These are phyloP conservation scores for Macrosiphum euphorbiae DNA, from an alignment of 2,888 invertebrate genomes.

Conservation along the genomic window DNA sequence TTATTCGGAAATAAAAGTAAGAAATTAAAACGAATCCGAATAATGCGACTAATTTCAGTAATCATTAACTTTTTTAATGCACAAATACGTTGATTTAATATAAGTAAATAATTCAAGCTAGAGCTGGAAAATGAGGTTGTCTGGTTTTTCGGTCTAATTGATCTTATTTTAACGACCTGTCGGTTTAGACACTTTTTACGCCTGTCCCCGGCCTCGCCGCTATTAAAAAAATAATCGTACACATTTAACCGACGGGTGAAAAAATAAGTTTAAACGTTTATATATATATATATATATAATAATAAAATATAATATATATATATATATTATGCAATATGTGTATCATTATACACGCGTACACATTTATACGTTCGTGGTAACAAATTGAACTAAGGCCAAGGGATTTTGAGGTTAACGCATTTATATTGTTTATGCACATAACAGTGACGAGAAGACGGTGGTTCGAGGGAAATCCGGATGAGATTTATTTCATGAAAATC, in stretches of 20 bases:
- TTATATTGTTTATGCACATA: conserved; percentile 37
- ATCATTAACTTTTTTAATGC: background rate
- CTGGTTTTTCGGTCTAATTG: conserved; percentile 28
- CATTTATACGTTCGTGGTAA: background rate
- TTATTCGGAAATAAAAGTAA: background rate
- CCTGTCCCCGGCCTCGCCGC: background rate
- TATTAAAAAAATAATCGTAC: conserved; percentile 39
- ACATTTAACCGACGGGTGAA: background rate
- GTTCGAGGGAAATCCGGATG: conserved; percentile 19
- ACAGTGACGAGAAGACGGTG: background rate
- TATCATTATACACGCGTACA: background rate
- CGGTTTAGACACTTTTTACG: conserved; percentile 16
- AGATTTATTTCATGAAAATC: conserved; percentile 50
- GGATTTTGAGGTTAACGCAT: conserved; percentile 44
- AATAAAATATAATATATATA: background rate
- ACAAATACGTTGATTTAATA: conserved; percentile 25
- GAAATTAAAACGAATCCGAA: background rate
- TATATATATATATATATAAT: background rate
- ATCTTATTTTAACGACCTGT: conserved; percentile 51
- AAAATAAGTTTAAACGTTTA: conserved; percentile 9
- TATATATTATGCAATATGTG: background rate
- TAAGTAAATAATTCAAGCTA: conserved; percentile 34
- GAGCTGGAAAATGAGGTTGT: conserved; percentile 6
- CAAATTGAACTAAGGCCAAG: conserved; percentile 33
- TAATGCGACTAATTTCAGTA: background rate